Base-by-base conservation (phyloP, 2,797 vertebrate species). In the Cephalopachus bancanus region DNA sequence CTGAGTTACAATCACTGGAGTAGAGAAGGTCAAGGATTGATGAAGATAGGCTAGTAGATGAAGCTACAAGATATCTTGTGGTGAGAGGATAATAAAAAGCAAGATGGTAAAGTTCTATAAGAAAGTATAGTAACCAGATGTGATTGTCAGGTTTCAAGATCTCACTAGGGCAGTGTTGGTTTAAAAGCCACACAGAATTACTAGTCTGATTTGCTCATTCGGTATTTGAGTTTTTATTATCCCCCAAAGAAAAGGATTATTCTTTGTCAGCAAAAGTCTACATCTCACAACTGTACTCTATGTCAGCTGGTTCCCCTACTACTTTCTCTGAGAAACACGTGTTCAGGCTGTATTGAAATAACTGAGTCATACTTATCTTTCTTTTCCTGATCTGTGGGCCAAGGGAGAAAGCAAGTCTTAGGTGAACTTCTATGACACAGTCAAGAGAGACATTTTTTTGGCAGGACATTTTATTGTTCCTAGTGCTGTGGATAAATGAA, bases 21-120 rank as follows among this genome's bases (percentile, higher is more conserved):
- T 10, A 26, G 44, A 79, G 22, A 62, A 10, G 44, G 4, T 30
- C 53, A 79, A 14, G 4, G 16, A 53, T 9, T 74, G 30, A 24
- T 37, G 20, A 83, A 44, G 33, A 10, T 0, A 17, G 3, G 14
- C 15, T n/a, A 30, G 80, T 28, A 10, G 16, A 2, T 5, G 0
- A 44, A 44, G 44, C 44, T 44, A 44, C 44, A 44, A 44, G 44
- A 44, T 44, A 44, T 44, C 19, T 33, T 19, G 22, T 15, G 7
- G 28, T 20, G 10, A 81, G 17, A 96, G 37, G 60, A 65, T 15
- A 26, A 24, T 4, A 22, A 24, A 49, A 11, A 67, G 22, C 9
- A 71, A 49, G 51, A 24, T 30, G 83, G n/a, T 51, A 60, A 11
- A 11, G 12, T 26, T 10, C 49, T 91, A 53, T 67, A 6, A 1